These are phyloP conservation scores for Thunnus albacares DNA, from an alignment of 2,797 vertebrate genomes.

Conservation along the genomic window DNA sequence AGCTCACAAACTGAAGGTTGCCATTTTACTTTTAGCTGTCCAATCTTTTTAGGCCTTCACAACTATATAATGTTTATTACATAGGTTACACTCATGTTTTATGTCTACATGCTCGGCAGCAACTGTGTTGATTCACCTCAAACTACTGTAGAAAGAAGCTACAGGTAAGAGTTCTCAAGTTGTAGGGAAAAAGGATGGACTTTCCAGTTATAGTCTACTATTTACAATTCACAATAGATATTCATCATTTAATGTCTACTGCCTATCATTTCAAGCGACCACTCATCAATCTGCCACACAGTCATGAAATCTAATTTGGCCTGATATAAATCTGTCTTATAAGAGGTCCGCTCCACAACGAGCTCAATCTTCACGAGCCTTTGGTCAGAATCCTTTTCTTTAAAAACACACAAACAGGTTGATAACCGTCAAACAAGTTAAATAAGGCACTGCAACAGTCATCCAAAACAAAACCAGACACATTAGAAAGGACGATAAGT, in stretches of 20 bases:
- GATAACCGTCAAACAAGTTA: slow-evolving; percentile 50
- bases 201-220: slow-evolving; percentile 32
- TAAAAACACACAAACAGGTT: slow-evolving; percentile 49
- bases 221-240: slow-evolving; percentile 28
- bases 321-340: slow-evolving; percentile 9
- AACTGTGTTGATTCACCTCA: not conserved
- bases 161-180: not conserved
- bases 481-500: slow-evolving; percentile 22
- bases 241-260: slow-evolving; percentile 25
- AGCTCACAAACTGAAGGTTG: slow-evolving; percentile 14
- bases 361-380: slow-evolving; percentile 63
- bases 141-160: slow-evolving; percentile 11
- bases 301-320: slow-evolving; percentile 4
- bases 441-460: slow-evolving; percentile 82
- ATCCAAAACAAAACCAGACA: slow-evolving; percentile 40
- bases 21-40: not conserved
- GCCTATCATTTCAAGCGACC: slow-evolving; percentile 19
- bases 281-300: not conserved
- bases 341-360: slow-evolving; percentile 44
- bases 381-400: slow-evolving; percentile 66
- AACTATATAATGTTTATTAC: slow-evolving; percentile 7
- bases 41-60: not conserved
- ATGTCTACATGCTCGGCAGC: not conserved
- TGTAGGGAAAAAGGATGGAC: not conserved
- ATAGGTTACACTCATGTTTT: not conserved